phyloP scores from a whole-genome alignment of 2,888 invertebrate species.

The Ceriagrion tenellum region DNA sequence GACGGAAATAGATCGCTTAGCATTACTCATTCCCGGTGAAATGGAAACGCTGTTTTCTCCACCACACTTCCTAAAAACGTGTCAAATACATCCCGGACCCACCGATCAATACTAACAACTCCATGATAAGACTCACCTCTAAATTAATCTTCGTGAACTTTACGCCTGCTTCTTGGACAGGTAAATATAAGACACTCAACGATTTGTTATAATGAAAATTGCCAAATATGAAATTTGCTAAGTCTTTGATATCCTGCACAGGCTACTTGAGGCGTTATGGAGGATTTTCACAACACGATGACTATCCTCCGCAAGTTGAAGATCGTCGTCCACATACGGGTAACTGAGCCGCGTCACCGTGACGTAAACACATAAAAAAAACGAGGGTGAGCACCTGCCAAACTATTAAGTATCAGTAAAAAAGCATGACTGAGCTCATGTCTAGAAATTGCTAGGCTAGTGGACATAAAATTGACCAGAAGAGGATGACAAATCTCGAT shows the following conservation, averaged over 20 bases:
- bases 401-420: neutral
- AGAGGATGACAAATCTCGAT: no score
- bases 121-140: neutral
- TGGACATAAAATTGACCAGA: no score
- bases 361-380: neutral
- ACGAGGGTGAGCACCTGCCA: neutral
- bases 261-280: neutral
- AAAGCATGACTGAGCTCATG: no score
- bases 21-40: neutral
- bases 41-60: neutral
- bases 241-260: no score
- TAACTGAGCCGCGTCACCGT: slow-evolving; percentile 25
- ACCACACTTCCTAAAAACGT: neutral
- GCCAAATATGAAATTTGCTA: no score
- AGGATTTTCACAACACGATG: neutral
- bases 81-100: slow-evolving; percentile 42
- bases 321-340: neutral
- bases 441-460: no score
- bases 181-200: neutral
- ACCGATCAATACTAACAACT: slow-evolving; percentile 53
- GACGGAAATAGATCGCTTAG: neutral
- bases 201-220: no score
- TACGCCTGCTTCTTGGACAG: neutral
- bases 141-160: neutral
- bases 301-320: neutral